Conservation (phyloP, 2,888 invertebrate species). For the Metallyticus violacea region DNA sequence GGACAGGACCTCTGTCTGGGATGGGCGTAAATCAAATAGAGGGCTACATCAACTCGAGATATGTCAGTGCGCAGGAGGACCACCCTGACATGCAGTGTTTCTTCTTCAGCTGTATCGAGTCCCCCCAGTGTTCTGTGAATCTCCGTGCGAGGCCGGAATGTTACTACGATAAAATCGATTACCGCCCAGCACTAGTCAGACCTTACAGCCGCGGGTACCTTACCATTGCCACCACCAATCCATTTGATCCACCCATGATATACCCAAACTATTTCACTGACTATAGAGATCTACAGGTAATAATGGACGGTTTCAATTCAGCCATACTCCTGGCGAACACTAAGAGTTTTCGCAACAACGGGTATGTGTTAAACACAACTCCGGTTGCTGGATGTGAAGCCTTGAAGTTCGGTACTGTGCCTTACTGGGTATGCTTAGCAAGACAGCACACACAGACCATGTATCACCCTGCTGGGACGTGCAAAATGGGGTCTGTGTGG, state of each 20-base stretch:
- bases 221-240: constrained; percentile 52
- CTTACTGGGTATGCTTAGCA: constrained; percentile 39
- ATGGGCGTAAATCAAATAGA: neutral
- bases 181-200: neutral
- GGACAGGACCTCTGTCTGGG: neutral
- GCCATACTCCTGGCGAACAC: neutral
- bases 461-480: constrained; percentile 79
- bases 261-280: constrained; percentile 82
- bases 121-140: neutral
- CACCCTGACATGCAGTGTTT: neutral
- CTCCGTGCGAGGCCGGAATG: neutral
- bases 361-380: neutral
- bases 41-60: neutral
- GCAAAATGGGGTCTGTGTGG: constrained; percentile 59
- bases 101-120: neutral
- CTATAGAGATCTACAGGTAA: constrained; percentile 64
- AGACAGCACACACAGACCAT: constrained; percentile 49
- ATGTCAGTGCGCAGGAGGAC: neutral
- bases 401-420: constrained; percentile 33
- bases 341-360: neutral
- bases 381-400: constrained; percentile 31
- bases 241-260: constrained; percentile 73
- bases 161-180: neutral
- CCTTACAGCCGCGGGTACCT: neutral
- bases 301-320: constrained; percentile 53